A percentile compares a stretch with the other conserved stretches of the same genome.
Evolutionary conservation across 2,888 invertebrate genomes (phyloP).

Genomic region (Folsomia manolachei): DNA sequence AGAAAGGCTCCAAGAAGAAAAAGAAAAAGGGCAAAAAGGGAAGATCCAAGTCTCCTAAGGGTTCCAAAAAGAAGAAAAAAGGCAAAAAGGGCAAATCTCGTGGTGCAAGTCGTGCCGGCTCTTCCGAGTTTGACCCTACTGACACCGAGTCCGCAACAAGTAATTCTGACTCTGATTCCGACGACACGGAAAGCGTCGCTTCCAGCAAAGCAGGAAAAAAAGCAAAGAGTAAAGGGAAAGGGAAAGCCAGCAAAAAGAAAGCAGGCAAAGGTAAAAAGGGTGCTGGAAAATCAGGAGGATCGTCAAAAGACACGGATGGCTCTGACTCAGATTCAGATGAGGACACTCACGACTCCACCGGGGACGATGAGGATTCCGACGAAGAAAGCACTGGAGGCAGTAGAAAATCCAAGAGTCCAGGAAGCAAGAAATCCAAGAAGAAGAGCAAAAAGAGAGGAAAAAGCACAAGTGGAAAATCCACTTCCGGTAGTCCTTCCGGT

Average conservation of each 20-base stretch:
- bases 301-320: background rate
- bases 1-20: slow-evolving; percentile 15
- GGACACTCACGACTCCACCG: background rate
- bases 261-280: no score
- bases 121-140: background rate
- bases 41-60: slow-evolving; percentile 3
- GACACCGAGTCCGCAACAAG: no score
- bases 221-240: slow-evolving; percentile 10
- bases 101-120: background rate
- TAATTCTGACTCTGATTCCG: background rate
- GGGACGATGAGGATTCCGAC: background rate
- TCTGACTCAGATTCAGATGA: no score
- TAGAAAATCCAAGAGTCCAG: slow-evolving; percentile 13
- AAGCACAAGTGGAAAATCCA: background rate
- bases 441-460: background rate
- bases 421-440: slow-evolving; percentile 19
- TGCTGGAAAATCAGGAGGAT: background rate
- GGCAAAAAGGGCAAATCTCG: slow-evolving; percentile 18
- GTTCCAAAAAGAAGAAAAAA: slow-evolving; percentile 7
- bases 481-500: no score
- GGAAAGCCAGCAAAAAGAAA: slow-evolving; percentile 15
- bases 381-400: background rate
- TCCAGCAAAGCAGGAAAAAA: background rate
- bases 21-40: slow-evolving; percentile 21
- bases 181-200: slow-evolving; percentile 9